Conservation (phyloP, 2,113 vertebrate genomes). For the Corythaeola cristata region DNA sequence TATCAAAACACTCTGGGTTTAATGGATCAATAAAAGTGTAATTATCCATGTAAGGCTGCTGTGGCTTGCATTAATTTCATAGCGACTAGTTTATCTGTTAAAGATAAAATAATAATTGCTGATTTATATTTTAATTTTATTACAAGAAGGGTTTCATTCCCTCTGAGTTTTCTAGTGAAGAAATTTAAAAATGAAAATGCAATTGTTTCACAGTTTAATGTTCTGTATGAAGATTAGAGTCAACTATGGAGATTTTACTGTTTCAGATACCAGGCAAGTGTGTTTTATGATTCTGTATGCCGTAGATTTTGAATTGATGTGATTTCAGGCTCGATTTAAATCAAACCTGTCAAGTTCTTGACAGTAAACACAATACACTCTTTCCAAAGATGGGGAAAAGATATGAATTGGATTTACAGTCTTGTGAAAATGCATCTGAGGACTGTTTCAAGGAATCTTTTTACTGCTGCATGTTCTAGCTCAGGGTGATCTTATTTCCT, state of each 20-base stretch:
- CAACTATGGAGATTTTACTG: not conserved
- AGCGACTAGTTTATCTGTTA: not conserved
- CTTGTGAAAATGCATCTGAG: not conserved
- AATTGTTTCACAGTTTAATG: not conserved
- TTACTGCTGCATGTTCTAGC: not conserved
- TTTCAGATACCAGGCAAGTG: not conserved
- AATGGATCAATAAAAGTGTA: slow-evolving; percentile 22
- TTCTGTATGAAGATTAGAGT: not conserved
- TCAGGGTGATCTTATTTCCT: not conserved
- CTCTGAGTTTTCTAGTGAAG: not conserved
- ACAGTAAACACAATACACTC: not conserved
- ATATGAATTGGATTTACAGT: not conserved
- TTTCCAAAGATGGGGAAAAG: not conserved
- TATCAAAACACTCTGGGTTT: not conserved
- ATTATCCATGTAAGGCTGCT: not conserved
- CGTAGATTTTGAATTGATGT: not conserved
- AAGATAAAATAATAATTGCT: not conserved
- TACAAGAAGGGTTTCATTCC: not conserved
- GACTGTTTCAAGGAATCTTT: not conserved
- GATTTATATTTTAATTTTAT: not conserved
- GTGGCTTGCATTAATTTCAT: slow-evolving; percentile 5
- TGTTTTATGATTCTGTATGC: not conserved
- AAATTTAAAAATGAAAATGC: not conserved
- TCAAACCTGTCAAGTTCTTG: not conserved
- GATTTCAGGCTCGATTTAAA: not conserved